Percentiles rank a stretch among this genome's conserved stretches.
Evolutionary conservation across 2,888 invertebrate genomes (phyloP).

Genomic region (Lepidocyrtoides sp.): DNA sequence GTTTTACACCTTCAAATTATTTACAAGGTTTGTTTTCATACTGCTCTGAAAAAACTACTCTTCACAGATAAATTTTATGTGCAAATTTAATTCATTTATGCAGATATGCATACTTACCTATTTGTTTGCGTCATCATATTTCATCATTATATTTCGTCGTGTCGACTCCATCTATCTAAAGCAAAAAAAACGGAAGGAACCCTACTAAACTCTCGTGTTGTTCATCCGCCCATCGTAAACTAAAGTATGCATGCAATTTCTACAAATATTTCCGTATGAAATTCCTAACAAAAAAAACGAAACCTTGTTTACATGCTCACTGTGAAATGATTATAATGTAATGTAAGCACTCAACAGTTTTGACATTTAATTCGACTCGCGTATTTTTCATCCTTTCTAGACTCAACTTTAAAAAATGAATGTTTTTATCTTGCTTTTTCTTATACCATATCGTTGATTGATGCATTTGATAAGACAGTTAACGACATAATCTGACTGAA

Average conservation of each 20-base stretch:
- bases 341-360: neutral
- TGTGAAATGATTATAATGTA: no score
- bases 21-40: neutral
- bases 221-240: neutral
- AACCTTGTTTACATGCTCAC: neutral
- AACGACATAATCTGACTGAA: constrained; percentile 50
- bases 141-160: neutral
- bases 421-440: neutral
- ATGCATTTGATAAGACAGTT: constrained; percentile 49
- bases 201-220: neutral
- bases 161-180: neutral
- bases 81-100: neutral
- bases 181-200: constrained; percentile 5
- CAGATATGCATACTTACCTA: no score
- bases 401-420: neutral
- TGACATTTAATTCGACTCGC: neutral
- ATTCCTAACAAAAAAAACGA: neutral
- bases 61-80: neutral
- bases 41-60: neutral
- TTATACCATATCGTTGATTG: constrained; percentile 15
- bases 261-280: neutral
- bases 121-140: neutral
- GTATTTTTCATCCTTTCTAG: neutral
- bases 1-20: constrained; percentile 51
- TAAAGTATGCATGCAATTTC: no score